phyloP scores from a whole-genome alignment of 2,113 vertebrate genomes.

The Cairina moschata region DNA sequence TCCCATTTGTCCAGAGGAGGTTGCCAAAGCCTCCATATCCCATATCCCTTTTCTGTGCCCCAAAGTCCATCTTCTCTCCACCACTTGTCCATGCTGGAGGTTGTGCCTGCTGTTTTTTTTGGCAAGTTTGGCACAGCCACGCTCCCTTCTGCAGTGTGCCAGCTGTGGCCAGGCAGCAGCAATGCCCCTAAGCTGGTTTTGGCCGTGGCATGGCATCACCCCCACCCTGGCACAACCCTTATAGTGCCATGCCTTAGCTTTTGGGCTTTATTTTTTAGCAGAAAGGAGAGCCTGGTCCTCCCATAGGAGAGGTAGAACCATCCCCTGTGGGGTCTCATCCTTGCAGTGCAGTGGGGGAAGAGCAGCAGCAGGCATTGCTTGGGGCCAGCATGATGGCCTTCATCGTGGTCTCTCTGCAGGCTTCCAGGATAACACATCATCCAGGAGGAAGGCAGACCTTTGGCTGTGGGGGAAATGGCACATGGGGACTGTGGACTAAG shows the following conservation, averaged over 20 bases:
- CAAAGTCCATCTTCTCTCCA: neutral
- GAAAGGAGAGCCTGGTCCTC: neutral
- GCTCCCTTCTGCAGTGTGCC: rapidly evolving
- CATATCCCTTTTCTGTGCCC: neutral
- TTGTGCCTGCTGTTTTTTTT: rapidly evolving
- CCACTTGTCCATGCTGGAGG: neutral
- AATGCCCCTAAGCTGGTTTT: neutral
- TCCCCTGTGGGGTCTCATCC: rapidly evolving
- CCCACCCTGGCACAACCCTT: neutral
- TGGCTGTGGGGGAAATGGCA: neutral
- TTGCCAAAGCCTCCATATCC: neutral
- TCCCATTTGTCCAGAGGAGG: neutral
- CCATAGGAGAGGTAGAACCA: neutral
- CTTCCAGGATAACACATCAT: neutral
- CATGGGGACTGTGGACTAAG: rapidly evolving
- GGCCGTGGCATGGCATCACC: neutral
- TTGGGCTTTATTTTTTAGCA: neutral
- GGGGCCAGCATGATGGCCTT: neutral
- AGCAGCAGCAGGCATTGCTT: neutral
- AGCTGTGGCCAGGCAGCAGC: neutral
- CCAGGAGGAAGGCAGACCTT: neutral
- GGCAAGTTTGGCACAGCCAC: rapidly evolving
- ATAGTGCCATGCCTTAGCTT: rapidly evolving
- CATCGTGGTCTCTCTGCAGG: neutral
- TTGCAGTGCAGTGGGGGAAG: neutral